These are phyloP conservation scores for Trochalopteron elliotii DNA, from an alignment of 2,113 vertebrate species.

Conservation along the genomic window DNA sequence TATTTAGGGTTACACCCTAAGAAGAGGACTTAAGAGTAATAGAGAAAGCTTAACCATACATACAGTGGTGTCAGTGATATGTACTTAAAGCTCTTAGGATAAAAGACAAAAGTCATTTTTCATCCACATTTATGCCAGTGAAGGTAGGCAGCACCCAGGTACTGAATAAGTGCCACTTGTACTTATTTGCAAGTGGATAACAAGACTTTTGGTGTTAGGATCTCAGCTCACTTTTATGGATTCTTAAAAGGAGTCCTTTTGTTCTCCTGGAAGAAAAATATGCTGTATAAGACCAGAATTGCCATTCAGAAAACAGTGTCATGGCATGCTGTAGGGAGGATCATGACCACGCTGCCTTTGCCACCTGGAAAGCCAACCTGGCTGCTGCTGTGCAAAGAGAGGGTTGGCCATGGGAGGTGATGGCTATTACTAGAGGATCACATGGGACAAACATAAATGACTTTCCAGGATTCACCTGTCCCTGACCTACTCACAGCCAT, in stretches of 20 bases:
- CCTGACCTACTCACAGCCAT: background rate
- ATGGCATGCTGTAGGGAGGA: background rate
- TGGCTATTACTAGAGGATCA: accelerated
- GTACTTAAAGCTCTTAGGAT: background rate
- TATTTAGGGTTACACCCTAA: background rate
- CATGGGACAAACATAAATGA: background rate
- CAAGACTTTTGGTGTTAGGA: background rate
- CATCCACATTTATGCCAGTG: background rate
- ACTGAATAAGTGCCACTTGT: background rate
- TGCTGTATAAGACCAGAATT: background rate
- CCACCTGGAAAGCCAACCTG: background rate
- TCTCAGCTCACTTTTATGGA: accelerated
- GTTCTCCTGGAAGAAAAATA: background rate
- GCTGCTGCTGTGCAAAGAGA: background rate
- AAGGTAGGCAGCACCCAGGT: background rate
- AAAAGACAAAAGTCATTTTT: background rate
- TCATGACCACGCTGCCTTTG: accelerated
- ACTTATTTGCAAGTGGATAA: background rate
- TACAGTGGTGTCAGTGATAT: background rate
- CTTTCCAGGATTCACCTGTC: background rate
- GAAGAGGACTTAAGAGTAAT: background rate
- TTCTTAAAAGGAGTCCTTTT: background rate
- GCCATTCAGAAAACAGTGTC: background rate
- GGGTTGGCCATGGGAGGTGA: accelerated
- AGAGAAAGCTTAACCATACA: background rate